A percentile compares a stretch with the other conserved stretches of the same genome.
These are phyloP conservation scores for Stegodyphus mimosarum DNA, from an alignment of 1,140 invertebrate species.

Conservation along the genomic window DNA sequence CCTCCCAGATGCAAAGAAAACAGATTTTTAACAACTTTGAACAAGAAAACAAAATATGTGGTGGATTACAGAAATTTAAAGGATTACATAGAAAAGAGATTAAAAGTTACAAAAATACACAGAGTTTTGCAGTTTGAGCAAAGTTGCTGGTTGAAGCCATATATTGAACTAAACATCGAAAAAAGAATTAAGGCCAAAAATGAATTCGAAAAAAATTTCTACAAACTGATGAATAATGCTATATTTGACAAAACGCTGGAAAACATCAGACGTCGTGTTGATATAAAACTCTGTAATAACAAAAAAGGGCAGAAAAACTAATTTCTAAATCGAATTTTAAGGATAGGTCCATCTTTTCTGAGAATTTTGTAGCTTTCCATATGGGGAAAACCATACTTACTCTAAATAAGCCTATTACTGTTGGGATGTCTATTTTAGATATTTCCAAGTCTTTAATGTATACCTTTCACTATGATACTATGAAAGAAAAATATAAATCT, in stretches of 20 bases:
- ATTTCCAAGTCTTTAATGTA: no score
- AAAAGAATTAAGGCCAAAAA: not conserved
- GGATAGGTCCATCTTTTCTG: no score
- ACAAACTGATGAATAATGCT: constrained; percentile 12
- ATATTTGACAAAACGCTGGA: constrained; percentile 32
- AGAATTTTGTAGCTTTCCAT: no score
- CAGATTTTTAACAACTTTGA: not conserved
- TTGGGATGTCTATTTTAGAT: no score
- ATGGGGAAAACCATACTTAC: no score
- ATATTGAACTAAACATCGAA: constrained; percentile 19
- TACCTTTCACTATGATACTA: no score
- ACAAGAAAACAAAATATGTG: not conserved
- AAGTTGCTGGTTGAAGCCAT: not conserved
- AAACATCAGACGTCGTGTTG: not conserved
- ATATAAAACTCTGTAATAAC: no score
- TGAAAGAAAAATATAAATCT: no score
- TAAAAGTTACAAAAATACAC: constrained; percentile 1
- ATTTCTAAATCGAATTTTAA: no score
- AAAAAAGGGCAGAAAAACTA: no score
- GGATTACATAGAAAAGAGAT: not conserved
- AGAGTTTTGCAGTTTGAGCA: constrained; percentile 25
- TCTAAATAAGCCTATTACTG: no score
- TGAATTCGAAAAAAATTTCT: constrained; percentile 23
- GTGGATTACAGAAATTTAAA: constrained; percentile 11
- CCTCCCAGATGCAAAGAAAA: not conserved